Evolutionary conservation across 2,888 invertebrate genomes (phyloP), one percentile per base, ranked within the genome.

Genomic region (Euplagia quadripunctaria): DNA sequence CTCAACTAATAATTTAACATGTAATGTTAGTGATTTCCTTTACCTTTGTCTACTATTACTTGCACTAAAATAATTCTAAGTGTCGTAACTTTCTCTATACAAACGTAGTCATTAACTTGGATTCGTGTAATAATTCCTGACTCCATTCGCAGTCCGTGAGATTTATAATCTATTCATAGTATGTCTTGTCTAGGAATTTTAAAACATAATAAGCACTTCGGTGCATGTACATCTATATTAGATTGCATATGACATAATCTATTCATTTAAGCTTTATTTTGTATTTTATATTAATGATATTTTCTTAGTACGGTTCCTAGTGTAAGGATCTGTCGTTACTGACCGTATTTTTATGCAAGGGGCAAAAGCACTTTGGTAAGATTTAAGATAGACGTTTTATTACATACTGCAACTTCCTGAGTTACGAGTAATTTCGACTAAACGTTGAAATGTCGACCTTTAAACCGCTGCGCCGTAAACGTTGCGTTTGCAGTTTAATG

Each of bases 71-170:
- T 64, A 64, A 64, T 64, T 16, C 17, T 8, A 42, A 64, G 11
- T 3, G 7, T 16, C 16, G 41, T 42, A 42, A 42, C 42, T 42
- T 42, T 31, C 63, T 31, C 63, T 68, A n/a, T 43, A 58, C 68
- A 58, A 43, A 14, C 20, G 41, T 17, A 11, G 43, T 68, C 41
- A 52, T 55, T 52, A 68, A 20, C n/a, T 43, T 43, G n/a, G 42
- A 42, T 58, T 68, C 52, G 55, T 42, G 16, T 43, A 42, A 68
- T 68, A 58, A 46, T 43, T 55, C 68, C 43, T 61, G 46, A 42
- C 14, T 31, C 16, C 14, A 61, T 20, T 68, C n/a, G n/a, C 20
- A n/a, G n/a, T 68, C 7, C 55, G 42, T 61, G n/a, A 61, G 43
- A 43, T 61, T 46, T 58, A 61, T 43, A 58, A 42, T 55, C 42